phyloP scores from a whole-genome alignment of 2,113 vertebrate species.

The Gulo gulo region DNA sequence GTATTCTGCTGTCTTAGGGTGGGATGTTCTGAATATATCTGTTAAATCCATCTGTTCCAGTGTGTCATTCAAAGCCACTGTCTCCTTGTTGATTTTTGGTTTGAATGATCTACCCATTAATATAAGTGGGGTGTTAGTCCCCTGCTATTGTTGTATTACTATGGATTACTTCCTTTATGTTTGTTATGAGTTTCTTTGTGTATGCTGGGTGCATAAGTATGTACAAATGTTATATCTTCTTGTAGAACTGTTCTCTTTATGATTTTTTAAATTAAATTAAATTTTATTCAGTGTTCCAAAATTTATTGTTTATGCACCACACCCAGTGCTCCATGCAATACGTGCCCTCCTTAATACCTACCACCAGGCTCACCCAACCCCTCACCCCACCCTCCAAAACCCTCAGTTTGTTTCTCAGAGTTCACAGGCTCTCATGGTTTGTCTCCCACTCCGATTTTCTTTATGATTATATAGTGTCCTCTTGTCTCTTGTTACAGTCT shows the following conservation, averaged over 20 bases:
- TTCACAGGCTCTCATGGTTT: no score
- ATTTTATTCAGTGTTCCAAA: no score
- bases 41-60: neutral
- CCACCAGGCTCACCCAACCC: no score
- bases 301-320: no score
- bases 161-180: neutral
- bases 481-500: neutral
- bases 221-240: neutral
- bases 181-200: neutral
- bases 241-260: neutral
- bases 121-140: neutral
- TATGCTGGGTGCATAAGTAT: neutral
- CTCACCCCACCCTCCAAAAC: no score
- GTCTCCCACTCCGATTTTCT: neutral
- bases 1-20: neutral
- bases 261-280: no score
- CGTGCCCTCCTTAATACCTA: no score
- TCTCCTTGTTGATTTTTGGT: neutral
- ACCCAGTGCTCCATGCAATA: no score
- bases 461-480: neutral
- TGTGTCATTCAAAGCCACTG: neutral
- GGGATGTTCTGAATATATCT: neutral
- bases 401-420: no score
- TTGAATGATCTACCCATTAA: neutral
- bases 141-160: neutral